Conservation (phyloP, 2,888 invertebrate genomes). For the Strigamia crassipes region DNA sequence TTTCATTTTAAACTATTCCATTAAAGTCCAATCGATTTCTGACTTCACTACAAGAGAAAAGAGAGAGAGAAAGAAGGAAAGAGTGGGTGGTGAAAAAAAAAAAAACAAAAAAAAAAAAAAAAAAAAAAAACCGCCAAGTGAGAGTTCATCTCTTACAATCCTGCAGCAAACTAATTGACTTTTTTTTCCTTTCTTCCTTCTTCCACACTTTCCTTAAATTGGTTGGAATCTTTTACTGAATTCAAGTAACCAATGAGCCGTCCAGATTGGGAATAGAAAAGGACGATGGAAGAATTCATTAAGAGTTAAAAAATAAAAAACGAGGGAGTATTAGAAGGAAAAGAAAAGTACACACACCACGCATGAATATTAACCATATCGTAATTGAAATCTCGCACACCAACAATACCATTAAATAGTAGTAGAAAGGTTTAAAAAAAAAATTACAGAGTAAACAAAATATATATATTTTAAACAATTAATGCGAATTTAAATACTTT, state of each 20-base stretch:
- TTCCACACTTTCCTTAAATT: conserved; percentile 31
- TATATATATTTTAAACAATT: no score
- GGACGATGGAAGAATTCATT: not conserved
- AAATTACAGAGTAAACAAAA: not conserved
- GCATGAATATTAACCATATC: conserved; percentile 24
- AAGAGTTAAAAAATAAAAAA: conserved; percentile 15
- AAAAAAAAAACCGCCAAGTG: conserved; percentile 10
- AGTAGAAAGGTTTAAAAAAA: not conserved
- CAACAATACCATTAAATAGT: not conserved
- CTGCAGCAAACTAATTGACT: conserved; percentile 31
- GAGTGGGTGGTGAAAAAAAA: not conserved
- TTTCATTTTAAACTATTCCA: conserved; percentile 36
- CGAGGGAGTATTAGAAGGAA: not conserved
- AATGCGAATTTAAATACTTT: not conserved
- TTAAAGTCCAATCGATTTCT: conserved; percentile 35
- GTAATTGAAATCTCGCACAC: conserved; percentile 8
- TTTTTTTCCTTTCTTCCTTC: not conserved
- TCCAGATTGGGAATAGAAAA: conserved; percentile 13
- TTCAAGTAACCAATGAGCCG: conserved; percentile 31
- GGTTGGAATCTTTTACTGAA: conserved; percentile 35
- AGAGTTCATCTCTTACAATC: conserved; percentile 32
- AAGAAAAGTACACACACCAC: not conserved
- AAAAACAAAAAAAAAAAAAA: conserved; percentile 7
- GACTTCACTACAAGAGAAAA: conserved; percentile 24
- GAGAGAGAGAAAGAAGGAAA: not conserved